phyloP scores from a whole-genome alignment of 1,140 invertebrate species.

The Artemia franciscana region DNA sequence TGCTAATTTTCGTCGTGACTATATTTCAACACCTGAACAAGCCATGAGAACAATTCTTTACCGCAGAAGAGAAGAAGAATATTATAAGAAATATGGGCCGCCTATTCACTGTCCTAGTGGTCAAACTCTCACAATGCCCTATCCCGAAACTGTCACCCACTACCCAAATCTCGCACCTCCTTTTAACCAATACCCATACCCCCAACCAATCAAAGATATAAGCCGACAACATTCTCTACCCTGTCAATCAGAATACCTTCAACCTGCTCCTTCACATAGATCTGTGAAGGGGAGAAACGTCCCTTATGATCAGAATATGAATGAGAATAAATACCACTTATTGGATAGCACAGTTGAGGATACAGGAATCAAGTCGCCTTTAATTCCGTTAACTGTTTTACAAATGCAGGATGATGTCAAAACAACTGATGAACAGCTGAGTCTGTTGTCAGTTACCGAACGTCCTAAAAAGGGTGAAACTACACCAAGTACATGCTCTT shows the following conservation, averaged over 20 bases:
- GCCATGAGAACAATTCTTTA: constrained; percentile 10
- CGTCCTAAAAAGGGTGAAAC: not conserved
- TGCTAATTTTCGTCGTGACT: constrained; percentile 33
- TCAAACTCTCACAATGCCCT: not conserved
- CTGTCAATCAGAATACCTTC: not conserved
- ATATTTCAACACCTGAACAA: constrained; percentile 30
- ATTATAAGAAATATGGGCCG: not conserved
- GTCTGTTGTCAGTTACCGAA: not conserved
- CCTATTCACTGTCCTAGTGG: not conserved
- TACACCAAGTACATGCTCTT: not conserved
- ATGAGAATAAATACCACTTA: not conserved
- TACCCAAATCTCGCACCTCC: not conserved
- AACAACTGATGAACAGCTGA: not conserved
- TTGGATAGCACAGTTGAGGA: not conserved
- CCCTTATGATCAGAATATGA: not conserved
- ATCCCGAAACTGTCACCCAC: not conserved
- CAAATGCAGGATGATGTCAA: not conserved
- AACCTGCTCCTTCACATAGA: not conserved
- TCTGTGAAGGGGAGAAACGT: not conserved
- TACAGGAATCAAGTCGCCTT: not conserved
- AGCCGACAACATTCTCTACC: not conserved
- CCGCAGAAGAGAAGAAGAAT: not conserved
- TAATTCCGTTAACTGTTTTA: not conserved
- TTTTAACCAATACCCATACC: not conserved
- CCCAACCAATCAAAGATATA: not conserved